phyloP scores from a whole-genome alignment of 2,888 invertebrate species.

The Clostera curtula region DNA sequence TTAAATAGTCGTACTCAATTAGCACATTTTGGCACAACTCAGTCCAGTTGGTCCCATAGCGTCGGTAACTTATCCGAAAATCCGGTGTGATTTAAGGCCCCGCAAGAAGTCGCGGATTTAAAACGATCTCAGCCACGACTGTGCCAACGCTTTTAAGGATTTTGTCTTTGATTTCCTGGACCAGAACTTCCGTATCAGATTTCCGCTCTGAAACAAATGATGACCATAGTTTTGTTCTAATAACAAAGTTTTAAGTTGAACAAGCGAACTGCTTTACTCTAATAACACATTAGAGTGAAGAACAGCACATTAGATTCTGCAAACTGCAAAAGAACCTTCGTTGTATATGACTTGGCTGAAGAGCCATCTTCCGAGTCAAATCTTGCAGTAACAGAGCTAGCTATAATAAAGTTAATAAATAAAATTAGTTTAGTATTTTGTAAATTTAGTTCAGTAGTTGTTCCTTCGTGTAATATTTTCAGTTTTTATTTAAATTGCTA shows the following conservation, averaged over 20 bases:
- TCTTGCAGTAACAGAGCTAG: no score
- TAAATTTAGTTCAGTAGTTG: no score
- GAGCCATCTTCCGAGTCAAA: no score
- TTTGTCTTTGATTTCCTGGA: conserved; percentile 25
- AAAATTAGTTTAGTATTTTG: no score
- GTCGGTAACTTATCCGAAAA: conserved; percentile 47
- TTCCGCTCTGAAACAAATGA: conserved; percentile 5
- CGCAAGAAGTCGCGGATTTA: conserved; percentile 30
- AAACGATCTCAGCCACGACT: conserved; percentile 27
- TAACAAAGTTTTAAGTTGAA: conserved; percentile 2
- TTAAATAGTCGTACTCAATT: no score
- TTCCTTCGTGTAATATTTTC: no score
- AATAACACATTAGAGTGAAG: not conserved
- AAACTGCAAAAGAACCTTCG: no score
- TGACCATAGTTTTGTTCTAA: conserved; percentile 3
- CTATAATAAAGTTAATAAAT: no score
- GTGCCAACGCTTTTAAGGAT: conserved; percentile 23
- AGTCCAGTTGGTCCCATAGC: conserved; percentile 40
- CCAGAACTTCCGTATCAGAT: conserved; percentile 25
- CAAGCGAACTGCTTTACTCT: no score
- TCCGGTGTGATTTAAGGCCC: conserved; percentile 47
- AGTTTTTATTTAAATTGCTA: no score
- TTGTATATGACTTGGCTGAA: no score
- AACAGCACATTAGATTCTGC: not conserved
- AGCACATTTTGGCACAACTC: no score